Evolutionary conservation across 2,113 vertebrate species (phyloP), one percentile per base, ranked within the genome.

Genomic region (Poeciliopsis turrubarensis): DNA sequence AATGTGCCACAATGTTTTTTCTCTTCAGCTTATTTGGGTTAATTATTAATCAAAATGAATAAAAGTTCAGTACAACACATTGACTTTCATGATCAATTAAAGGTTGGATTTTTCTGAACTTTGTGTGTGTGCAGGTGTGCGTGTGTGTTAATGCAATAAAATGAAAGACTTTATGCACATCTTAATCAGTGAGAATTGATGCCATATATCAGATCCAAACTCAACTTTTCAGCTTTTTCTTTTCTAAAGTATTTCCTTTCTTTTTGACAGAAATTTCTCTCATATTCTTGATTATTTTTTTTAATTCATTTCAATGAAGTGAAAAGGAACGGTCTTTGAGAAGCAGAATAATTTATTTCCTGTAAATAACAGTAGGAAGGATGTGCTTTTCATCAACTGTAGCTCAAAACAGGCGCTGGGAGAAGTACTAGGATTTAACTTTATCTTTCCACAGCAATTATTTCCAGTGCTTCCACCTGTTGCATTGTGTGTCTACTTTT

Each of bases 311-410:
- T n/a, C 31, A 37, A n/a, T 27, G 13, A 65, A n/a, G 12, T 1
- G 17, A 39, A 66, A 37, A 39, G 25, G 22, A 34, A 65, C 9
- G 11, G 32, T 34, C 11, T 26, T 26, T 4, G 25, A 66, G 8
- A 25, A 65, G 37, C 29, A 11, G 26, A 37, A 60, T 27, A 34
- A n/a, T 60, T 71, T 29, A n/a, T 39, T 5, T 31, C 26, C 1
- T 22, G 25, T n/a, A 26, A 37, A 41, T 17, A 54, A 71, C 57
- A 61, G n/a, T 22, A 19, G 51, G 15, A 71, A 34, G 22, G 14
- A 70, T 70, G 51, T 39, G 25, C 30, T 69, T 37, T 71, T 29
- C 54, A 70, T 70, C 69, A 60, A 17, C n/a, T 60, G 51, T 14
- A 39, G 17, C 57, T 71, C 57, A 19, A 13, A 11, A 11, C 60